phyloP scores from a whole-genome alignment of 1,140 invertebrate species.

The Zaprionus camerounensis region DNA sequence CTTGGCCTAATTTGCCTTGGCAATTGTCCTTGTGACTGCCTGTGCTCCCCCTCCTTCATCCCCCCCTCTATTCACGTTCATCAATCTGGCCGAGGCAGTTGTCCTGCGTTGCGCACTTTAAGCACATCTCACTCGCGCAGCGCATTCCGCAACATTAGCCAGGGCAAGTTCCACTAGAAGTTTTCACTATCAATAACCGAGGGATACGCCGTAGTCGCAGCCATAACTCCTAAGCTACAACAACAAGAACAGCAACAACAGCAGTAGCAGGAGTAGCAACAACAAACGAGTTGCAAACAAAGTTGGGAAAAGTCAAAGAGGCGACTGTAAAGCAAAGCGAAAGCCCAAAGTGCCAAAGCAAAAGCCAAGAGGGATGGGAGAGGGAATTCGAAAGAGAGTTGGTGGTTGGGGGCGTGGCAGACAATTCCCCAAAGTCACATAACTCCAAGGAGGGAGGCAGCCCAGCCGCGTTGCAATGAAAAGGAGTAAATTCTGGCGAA shows the following conservation, averaged over 20 bases:
- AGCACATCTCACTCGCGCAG: conserved; percentile 9
- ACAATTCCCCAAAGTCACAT: conserved; percentile 81
- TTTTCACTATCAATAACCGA: conserved; percentile 79
- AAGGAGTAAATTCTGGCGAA: conserved; percentile 71
- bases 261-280: neutral
- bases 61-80: neutral
- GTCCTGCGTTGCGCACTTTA: conserved; percentile 11
- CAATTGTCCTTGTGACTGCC: neutral
- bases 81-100: neutral
- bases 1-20: conserved; percentile 12
- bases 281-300: conserved; percentile 46
- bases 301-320: conserved; percentile 51
- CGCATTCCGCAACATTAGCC: conserved; percentile 72
- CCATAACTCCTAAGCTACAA: conserved; percentile 37
- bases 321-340: conserved; percentile 48
- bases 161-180: conserved; percentile 58
- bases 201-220: conserved; percentile 49
- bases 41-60: neutral
- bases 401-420: conserved; percentile 20
- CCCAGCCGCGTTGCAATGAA: conserved; percentile 24
- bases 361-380: conserved; percentile 38
- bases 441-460: conserved; percentile 60
- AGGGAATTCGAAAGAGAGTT: too few relatives aligned
- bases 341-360: conserved; percentile 59
- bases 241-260: conserved; percentile 21